phyloP scores from a whole-genome alignment of 2,888 invertebrate species.

The Dryobotodes eremita region DNA sequence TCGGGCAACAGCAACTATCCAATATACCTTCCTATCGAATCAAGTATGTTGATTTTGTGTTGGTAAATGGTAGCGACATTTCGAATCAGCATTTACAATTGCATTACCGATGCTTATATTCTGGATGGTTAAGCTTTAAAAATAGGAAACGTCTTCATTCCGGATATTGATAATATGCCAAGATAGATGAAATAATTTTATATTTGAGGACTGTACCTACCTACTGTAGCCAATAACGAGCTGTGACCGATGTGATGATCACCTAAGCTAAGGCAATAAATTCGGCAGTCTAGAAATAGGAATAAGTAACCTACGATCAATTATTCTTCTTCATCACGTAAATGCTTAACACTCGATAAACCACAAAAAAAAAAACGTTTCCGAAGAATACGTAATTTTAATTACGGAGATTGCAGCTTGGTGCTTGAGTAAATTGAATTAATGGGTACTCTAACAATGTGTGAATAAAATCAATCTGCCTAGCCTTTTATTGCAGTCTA shows the following conservation, averaged over 20 bases:
- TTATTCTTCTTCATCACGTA: conserved; percentile 16
- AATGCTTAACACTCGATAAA: conserved; percentile 47
- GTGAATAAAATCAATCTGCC: conserved; percentile 25
- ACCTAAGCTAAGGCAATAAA: neutral
- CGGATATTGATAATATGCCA: neutral
- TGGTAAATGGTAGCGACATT: neutral
- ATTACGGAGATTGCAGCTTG: conserved; percentile 21
- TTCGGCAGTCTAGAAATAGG: neutral
- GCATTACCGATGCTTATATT: neutral
- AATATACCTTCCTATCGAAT: neutral
- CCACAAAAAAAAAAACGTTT: conserved; percentile 24
- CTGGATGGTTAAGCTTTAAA: neutral
- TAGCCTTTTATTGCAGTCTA: neutral
- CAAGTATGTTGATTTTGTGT: neutral
- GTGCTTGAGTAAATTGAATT: conserved; percentile 24
- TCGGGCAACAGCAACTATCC: too few species aligned
- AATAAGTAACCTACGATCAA: conserved; percentile 2
- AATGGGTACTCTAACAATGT: conserved; percentile 37
- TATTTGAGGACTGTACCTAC: too few species aligned
- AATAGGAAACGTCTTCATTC: neutral
- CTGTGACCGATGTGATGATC: neutral
- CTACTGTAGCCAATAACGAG: neutral
- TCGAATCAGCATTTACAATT: neutral
- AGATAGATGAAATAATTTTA: neutral
- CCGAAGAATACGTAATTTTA: conserved; percentile 36